Evolutionary conservation across 2,888 invertebrate species (phyloP), one percentile per base, ranked within the genome.

Genomic region (Azorinus chamasolen): DNA sequence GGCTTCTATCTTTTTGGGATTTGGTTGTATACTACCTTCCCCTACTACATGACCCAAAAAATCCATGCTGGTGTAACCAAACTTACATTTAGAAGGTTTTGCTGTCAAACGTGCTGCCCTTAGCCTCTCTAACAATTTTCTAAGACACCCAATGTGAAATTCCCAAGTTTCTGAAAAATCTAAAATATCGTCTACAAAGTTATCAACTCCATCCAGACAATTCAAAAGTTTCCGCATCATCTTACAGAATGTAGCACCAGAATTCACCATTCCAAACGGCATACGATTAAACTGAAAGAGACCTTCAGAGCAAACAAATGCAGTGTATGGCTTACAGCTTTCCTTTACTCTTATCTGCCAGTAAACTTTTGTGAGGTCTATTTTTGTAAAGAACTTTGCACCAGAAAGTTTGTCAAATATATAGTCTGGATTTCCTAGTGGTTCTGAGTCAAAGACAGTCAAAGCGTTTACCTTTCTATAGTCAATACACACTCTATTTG

Each of bases 371-470:
- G 69, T 45, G 4, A 85, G 27, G 63, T 83, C 79, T 16, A 83
- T 24, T 41, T 72, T 80, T 2, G 70, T 50, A 48, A 85, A 66
- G 65, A 70, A 85, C 48, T 68, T 79, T 27, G 57, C 48, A 5
- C 50, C 43, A 3, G 71, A 37, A 0, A 83, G 22, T 18, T 79
- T 68, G 2, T 65, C 58, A 79, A 85, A 83, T 5, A 87, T 79
- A 24, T 74, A 72, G 10, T 85, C 86, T 10, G 61, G 27, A 41
- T 80, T 73, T 6, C 69, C 71, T 50, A 87, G 78, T 6, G 85
- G 83, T 57, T 86, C 88, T 10, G 73, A 62, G 54, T 84, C 84
- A 73, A 82, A 86, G 2, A 73, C 54, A 3, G 83, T 81, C 2
- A 79, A 43, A 14, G 48, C 51, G 51, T 87, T 88, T 4, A 83